Conservation (phyloP, 2,797 vertebrate species). For the Hybognathus amarus region DNA sequence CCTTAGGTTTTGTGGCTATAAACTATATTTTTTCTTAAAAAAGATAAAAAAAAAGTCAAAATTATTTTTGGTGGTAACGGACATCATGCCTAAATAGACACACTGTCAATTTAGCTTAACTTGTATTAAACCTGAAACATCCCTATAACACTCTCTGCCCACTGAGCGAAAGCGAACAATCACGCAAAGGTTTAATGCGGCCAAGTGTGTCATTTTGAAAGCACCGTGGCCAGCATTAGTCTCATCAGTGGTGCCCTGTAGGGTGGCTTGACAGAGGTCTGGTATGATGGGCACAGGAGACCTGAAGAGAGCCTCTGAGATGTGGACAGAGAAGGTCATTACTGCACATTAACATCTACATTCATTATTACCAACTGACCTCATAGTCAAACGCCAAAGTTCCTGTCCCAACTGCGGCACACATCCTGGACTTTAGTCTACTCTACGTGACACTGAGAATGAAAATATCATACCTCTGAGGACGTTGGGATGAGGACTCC, state of each 20-base stretch:
- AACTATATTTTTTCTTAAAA: neutral
- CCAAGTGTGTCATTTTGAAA: conserved; percentile 57
- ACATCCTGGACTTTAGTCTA: conserved; percentile 52
- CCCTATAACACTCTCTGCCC: conserved; percentile 15
- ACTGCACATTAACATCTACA: conserved; percentile 73
- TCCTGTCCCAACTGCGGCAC: conserved; percentile 44
- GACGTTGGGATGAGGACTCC: neutral
- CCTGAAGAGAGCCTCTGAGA: conserved; percentile 57
- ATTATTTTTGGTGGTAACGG: neutral
- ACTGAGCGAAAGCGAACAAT: conserved; percentile 46
- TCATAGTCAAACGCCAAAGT: conserved; percentile 58
- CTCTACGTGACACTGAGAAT: conserved; percentile 38
- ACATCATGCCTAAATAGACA: neutral
- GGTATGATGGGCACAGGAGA: conserved; percentile 47
- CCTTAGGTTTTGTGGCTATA: neutral
- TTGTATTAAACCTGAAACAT: conserved; percentile 17
- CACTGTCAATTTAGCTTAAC: neutral
- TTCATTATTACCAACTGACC: conserved; percentile 66
- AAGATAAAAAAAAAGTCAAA: neutral
- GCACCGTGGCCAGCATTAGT: conserved; percentile 56
- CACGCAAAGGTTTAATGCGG: conserved; percentile 42
- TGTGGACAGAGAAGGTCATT: conserved; percentile 66
- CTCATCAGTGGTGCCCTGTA: conserved; percentile 52
- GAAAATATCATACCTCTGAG: conserved; percentile 41
- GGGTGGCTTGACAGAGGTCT: conserved; percentile 54